These are phyloP conservation scores for Rynchops niger DNA, from an alignment of 2,113 vertebrate genomes.

Conservation along the genomic window DNA sequence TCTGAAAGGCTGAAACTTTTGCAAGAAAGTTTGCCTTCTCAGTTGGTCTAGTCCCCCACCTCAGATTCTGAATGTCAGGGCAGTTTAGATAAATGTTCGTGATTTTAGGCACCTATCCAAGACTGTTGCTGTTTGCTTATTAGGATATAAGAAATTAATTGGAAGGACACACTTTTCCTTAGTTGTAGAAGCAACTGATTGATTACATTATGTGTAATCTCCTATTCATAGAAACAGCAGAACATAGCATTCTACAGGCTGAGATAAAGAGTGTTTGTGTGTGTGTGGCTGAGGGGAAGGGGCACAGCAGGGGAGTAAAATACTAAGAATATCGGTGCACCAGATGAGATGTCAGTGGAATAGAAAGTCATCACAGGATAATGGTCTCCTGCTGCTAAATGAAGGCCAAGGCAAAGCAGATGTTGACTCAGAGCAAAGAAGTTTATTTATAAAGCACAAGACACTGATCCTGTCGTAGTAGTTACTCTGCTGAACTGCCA, in stretches of 20 bases:
- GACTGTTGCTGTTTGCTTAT: not conserved
- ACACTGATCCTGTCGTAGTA: slow-evolving; percentile 47
- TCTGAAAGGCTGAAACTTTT: not conserved
- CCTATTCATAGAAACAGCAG: slow-evolving; percentile 43
- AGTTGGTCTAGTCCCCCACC: not conserved
- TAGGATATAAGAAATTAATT: slow-evolving; percentile 24
- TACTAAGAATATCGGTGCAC: slow-evolving; percentile 63
- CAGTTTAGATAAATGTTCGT: not conserved
- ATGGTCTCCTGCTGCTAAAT: slow-evolving; percentile 73
- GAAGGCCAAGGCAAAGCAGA: slow-evolving; percentile 71
- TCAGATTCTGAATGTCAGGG: not conserved
- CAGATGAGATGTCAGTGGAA: slow-evolving; percentile 72
- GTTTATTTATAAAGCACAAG: slow-evolving; percentile 68
- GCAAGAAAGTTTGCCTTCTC: not conserved
- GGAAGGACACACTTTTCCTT: slow-evolving; percentile 24
- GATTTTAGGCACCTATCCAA: not conserved
- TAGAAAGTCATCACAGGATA: slow-evolving; percentile 72
- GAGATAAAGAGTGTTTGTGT: slow-evolving; percentile 69
- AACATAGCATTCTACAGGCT: slow-evolving; percentile 46
- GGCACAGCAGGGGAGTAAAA: slow-evolving; percentile 68
- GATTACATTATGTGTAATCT: slow-evolving; percentile 37
- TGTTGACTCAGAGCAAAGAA: slow-evolving; percentile 67
- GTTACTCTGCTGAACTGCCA: slow-evolving; percentile 15
- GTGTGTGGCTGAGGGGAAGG: slow-evolving; percentile 65
- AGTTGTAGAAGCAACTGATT: slow-evolving; percentile 10